Percentiles rank a stretch among this genome's conserved stretches.
Conservation (phyloP, 2,888 invertebrate genomes). For the Metallyticus violacea region DNA sequence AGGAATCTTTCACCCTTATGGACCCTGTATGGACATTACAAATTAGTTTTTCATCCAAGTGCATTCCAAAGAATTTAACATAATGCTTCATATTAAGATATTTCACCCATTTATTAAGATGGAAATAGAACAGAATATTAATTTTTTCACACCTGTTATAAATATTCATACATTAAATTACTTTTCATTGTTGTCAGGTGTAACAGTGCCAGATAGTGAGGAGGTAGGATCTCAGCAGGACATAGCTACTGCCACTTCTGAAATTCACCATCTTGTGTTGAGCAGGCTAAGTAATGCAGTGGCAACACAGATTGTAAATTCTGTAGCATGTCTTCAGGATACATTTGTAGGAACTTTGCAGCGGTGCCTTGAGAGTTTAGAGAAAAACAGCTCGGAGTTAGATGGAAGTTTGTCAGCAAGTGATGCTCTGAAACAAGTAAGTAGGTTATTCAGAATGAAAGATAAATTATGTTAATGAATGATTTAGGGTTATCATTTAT, state of each 20-base stretch:
- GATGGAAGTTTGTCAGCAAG: slow-evolving; percentile 59
- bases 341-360: slow-evolving; percentile 81
- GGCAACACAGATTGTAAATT: slow-evolving; percentile 72
- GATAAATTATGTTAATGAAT: too few species aligned
- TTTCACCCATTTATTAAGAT: too few species aligned
- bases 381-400: slow-evolving; percentile 53
- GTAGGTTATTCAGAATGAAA: neutral
- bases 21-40: too few species aligned
- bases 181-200: neutral
- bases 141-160: too few species aligned
- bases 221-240: slow-evolving; percentile 42
- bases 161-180: neutral
- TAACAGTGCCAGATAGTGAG: slow-evolving; percentile 7
- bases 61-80: too few species aligned
- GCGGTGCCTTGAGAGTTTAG: slow-evolving; percentile 66
- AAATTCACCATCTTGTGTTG: slow-evolving; percentile 75
- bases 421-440: slow-evolving; percentile 71
- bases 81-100: too few species aligned
- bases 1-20: too few species aligned
- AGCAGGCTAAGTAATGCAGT: slow-evolving; percentile 72
- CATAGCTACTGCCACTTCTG: slow-evolving; percentile 60
- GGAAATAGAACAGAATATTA: too few species aligned
- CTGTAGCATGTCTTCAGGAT: slow-evolving; percentile 78
- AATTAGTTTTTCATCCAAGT: too few species aligned
- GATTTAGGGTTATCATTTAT: too few species aligned